Conservation (phyloP, 2,888 invertebrate genomes). For the Monopis laevigella region DNA sequence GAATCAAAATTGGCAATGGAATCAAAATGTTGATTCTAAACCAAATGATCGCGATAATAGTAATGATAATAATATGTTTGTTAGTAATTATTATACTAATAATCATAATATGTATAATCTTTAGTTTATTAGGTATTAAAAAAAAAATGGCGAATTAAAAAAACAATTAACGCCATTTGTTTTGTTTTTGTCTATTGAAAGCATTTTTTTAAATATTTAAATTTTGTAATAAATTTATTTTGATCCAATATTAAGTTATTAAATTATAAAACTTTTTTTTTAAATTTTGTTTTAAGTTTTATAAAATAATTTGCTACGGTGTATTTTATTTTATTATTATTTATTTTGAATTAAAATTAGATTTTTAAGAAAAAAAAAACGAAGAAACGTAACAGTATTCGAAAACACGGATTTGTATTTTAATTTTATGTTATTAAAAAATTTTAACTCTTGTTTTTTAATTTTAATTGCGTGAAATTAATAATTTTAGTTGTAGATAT, state of each 20-base stretch:
- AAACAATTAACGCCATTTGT: too few relatives aligned
- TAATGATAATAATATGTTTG: not conserved
- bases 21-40: conserved; percentile 17
- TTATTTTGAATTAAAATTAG: too few relatives aligned
- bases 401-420: not conserved
- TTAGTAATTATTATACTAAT: not conserved
- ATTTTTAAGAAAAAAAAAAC: too few relatives aligned
- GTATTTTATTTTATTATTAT: too few relatives aligned
- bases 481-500: too few relatives aligned
- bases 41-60: not conserved
- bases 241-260: too few relatives aligned
- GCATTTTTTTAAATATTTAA: too few relatives aligned
- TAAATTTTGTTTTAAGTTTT: too few relatives aligned
- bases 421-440: conserved; percentile 1
- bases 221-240: too few relatives aligned
- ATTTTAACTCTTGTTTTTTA: conserved; percentile 20
- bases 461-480: conserved; percentile 30
- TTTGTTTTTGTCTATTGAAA: too few relatives aligned
- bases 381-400: not conserved
- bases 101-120: not conserved
- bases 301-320: too few relatives aligned
- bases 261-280: too few relatives aligned
- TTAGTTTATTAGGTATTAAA: not conserved
- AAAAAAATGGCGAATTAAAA: not conserved
- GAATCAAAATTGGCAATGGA: conserved; percentile 42